phyloP scores from a whole-genome alignment of 2,113 vertebrate species.

The Dunckerocampus dactyliophorus region DNA sequence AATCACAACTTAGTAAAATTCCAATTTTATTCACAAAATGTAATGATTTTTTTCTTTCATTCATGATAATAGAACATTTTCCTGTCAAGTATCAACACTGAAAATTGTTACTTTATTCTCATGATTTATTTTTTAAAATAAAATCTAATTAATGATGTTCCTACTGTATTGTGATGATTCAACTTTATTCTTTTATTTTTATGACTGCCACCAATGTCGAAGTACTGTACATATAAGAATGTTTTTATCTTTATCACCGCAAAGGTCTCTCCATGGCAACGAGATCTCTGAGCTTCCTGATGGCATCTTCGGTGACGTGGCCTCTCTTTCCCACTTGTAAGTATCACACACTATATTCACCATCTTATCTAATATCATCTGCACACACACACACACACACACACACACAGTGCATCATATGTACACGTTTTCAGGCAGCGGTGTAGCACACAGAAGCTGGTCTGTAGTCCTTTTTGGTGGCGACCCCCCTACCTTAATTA shows the following conservation, averaged over 20 bases:
- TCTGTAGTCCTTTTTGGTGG: conserved; percentile 59
- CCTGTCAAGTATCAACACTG: no score
- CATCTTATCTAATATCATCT: background rate
- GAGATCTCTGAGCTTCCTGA: conserved; percentile 90
- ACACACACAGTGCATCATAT: background rate
- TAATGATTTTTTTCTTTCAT: no score
- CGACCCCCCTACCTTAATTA: conserved; percentile 36
- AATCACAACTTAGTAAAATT: no score
- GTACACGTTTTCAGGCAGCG: conserved; percentile 13
- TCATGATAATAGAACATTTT: no score
- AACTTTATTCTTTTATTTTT: no score
- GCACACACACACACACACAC: conserved; percentile 4
- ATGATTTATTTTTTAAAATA: no score
- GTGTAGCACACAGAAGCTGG: conserved; percentile 47
- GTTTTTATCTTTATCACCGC: background rate
- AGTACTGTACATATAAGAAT: no score
- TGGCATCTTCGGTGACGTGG: conserved; percentile 89
- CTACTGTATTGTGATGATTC: no score
- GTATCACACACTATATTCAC: conserved; percentile 57
- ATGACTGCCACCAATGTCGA: no score
- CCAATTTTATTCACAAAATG: no score
- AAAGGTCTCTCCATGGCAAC: conserved; percentile 95
- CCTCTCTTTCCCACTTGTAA: conserved; percentile 95
- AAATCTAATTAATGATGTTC: no score
- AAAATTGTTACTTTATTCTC: no score